Percentiles rank a stretch among this genome's conserved stretches.
These are phyloP conservation scores for Alectoris magna DNA, from an alignment of 2,797 vertebrate species.

Conservation along the genomic window DNA sequence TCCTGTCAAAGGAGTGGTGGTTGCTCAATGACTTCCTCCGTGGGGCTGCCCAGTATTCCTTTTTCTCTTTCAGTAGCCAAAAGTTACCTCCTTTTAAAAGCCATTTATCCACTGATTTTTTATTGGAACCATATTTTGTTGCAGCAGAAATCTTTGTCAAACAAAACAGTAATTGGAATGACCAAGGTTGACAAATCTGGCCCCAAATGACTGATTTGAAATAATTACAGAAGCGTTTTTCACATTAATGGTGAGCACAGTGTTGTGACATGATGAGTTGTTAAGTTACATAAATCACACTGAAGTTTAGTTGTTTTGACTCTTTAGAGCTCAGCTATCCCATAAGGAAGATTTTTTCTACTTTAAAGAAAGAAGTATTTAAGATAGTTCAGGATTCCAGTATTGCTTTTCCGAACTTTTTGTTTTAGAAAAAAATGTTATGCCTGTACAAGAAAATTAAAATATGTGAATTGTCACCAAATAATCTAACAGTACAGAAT, in stretches of 20 bases:
- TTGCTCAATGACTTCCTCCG: not conserved
- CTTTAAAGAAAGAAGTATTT: slow-evolving; percentile 3
- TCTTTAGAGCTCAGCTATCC: not conserved
- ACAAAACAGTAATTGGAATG: not conserved
- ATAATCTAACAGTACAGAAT: not conserved
- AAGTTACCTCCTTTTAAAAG: not conserved
- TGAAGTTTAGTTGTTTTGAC: slow-evolving; percentile 20
- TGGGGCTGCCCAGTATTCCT: not conserved
- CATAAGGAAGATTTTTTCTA: not conserved
- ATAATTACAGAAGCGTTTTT: slow-evolving; percentile 22
- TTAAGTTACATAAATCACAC: not conserved
- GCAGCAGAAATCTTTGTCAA: not conserved
- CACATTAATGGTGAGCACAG: not conserved
- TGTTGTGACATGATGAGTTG: not conserved
- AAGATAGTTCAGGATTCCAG: not conserved
- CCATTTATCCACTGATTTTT: not conserved
- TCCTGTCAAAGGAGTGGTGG: not conserved
- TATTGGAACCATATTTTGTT: not conserved
- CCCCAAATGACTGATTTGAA: slow-evolving; percentile 21
- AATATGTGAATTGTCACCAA: not conserved
- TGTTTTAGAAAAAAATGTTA: not conserved
- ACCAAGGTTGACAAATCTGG: slow-evolving; percentile 2
- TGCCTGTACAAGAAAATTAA: not conserved
- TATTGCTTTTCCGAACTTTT: not conserved
- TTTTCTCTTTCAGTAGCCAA: not conserved